These are phyloP conservation scores for Coregonus suidteri DNA, from an alignment of 2,797 vertebrate genomes.

Conservation along the genomic window DNA sequence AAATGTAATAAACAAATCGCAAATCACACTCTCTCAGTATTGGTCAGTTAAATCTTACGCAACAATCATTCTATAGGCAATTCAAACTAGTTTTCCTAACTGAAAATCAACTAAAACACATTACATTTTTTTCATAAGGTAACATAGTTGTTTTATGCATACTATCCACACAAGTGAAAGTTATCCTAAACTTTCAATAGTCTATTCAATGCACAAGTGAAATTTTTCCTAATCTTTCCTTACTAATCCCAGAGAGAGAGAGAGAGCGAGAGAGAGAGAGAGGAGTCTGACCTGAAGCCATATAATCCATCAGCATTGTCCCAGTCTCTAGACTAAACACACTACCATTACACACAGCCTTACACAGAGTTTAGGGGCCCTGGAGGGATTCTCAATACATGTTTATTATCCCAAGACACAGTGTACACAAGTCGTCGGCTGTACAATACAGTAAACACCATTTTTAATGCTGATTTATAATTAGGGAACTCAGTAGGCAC, in stretches of 20 bases:
- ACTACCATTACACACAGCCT: slow-evolving; percentile 76
- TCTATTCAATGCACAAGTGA: not conserved
- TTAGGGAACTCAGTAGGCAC: slow-evolving; percentile 65
- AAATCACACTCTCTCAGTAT: slow-evolving; percentile 15
- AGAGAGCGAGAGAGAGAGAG: not conserved
- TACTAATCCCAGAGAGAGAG: slow-evolving; percentile 2
- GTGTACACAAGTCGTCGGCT: slow-evolving; percentile 58
- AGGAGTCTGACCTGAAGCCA: slow-evolving; percentile 75
- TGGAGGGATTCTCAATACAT: slow-evolving; percentile 65
- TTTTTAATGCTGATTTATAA: slow-evolving; percentile 61
- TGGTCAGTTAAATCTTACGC: slow-evolving; percentile 12
- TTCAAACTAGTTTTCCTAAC: slow-evolving; percentile 6
- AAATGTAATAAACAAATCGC: slow-evolving; percentile 45
- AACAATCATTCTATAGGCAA: not conserved
- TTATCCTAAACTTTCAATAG: not conserved
- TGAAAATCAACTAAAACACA: slow-evolving; percentile 20
- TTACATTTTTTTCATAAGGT: not conserved
- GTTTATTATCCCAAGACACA: slow-evolving; percentile 79
- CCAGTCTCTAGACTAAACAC: slow-evolving; percentile 82
- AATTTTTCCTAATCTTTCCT: not conserved
- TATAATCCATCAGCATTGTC: slow-evolving; percentile 82
- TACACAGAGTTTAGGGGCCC: slow-evolving; percentile 53
- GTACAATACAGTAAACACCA: slow-evolving; percentile 64
- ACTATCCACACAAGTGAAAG: not conserved
- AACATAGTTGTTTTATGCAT: not conserved